A percentile compares a stretch with the other conserved stretches of the same genome.
These are phyloP conservation scores for Erebia aethiops DNA, from an alignment of 2,888 invertebrate species.

Conservation along the genomic window DNA sequence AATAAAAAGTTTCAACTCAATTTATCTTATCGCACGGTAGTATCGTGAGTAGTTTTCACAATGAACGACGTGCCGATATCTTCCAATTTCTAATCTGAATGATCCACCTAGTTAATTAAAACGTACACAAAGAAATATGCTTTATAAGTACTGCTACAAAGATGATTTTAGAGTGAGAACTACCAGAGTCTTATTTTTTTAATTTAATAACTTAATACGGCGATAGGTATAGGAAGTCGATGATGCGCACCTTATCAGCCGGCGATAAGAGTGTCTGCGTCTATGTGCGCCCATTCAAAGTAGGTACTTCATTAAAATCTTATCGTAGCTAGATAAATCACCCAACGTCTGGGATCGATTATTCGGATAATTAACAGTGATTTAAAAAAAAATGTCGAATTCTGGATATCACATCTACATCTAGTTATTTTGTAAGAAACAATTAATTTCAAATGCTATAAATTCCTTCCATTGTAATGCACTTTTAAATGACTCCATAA, in stretches of 20 bases:
- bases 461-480: too few species aligned
- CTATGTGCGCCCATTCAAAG: conserved; percentile 80
- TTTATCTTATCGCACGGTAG: conserved; percentile 79
- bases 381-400: conserved; percentile 54
- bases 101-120: conserved; percentile 79
- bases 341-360: conserved; percentile 81
- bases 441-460: too few species aligned
- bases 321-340: conserved; percentile 83
- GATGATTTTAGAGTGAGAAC: conserved; percentile 51
- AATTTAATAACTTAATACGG: conserved; percentile 81
- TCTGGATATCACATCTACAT: neutral
- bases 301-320: conserved; percentile 84
- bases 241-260: conserved; percentile 72
- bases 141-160: conserved; percentile 48
- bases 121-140: conserved; percentile 47
- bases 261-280: conserved; percentile 72
- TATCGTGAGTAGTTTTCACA: conserved; percentile 80
- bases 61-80: conserved; percentile 82
- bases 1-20: conserved; percentile 72
- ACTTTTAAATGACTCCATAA: too few species aligned
- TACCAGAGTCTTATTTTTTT: conserved; percentile 69
- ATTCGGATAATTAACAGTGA: conserved; percentile 80
- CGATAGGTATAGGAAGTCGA: conserved; percentile 75
- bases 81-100: conserved; percentile 81
- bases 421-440: too few species aligned